Evolutionary conservation across 2,888 invertebrate species (phyloP).

Genomic region (Agrochola lychnidis): DNA sequence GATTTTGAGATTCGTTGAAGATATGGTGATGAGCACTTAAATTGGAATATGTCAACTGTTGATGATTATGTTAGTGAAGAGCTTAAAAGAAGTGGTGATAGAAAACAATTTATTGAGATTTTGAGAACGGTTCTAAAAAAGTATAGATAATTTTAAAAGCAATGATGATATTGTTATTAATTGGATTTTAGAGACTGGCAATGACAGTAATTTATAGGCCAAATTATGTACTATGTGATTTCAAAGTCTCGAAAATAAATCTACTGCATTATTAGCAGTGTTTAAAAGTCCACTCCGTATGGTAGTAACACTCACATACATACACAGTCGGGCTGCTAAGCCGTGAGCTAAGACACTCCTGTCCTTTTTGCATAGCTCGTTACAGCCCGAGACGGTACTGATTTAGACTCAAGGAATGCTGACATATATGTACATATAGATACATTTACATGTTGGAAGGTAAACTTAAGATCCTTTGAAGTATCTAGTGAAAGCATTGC

Average conservation of each 20-base stretch:
- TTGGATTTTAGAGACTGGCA: background rate
- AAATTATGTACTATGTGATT: background rate
- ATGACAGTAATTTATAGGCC: background rate
- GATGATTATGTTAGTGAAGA: background rate
- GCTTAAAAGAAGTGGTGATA: background rate
- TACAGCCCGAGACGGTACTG: slow-evolving; percentile 62
- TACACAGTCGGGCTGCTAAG: slow-evolving; percentile 19
- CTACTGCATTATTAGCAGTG: slow-evolving; percentile 2
- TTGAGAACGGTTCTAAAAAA: background rate
- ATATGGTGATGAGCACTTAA: slow-evolving; percentile 43
- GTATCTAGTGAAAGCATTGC: slow-evolving; percentile 58
- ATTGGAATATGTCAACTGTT: slow-evolving; percentile 25
- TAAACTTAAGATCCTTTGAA: slow-evolving; percentile 61
- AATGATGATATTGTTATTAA: background rate
- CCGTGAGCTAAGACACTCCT: slow-evolving; percentile 52
- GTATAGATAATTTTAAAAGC: background rate
- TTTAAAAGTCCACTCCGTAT: slow-evolving; percentile 20
- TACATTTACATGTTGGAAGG: slow-evolving; percentile 31
- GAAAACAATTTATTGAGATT: background rate
- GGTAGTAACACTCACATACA: slow-evolving; percentile 34
- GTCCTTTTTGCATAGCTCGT: slow-evolving; percentile 70
- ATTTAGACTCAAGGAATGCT: slow-evolving; percentile 70
- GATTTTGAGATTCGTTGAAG: slow-evolving; percentile 47
- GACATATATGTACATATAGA: slow-evolving; percentile 29
- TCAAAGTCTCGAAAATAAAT: slow-evolving; percentile 2